Evolutionary conservation across 2,888 invertebrate species (phyloP).

Genomic region (Mesorhabditis sp.): DNA sequence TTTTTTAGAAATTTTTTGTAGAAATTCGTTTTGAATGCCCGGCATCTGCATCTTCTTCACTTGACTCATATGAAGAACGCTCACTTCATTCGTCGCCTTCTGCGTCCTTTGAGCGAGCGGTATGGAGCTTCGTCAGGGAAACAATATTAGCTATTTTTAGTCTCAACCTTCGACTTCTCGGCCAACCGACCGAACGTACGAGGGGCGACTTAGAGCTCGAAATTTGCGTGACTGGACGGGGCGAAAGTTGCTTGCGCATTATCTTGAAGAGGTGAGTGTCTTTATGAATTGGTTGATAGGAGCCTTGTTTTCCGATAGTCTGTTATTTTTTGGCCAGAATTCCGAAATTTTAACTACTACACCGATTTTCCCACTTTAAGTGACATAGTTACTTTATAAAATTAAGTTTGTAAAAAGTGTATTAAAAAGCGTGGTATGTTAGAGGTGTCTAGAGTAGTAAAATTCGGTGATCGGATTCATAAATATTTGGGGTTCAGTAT

Average conservation of each 20-base stretch:
- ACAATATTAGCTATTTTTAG: not conserved
- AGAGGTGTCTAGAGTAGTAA: too few species aligned
- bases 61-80: not conserved
- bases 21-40: conserved; percentile 3
- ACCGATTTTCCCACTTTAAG: too few species aligned
- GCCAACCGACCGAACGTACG: not conserved
- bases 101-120: not conserved
- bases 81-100: not conserved
- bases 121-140: too few species aligned
- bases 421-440: not conserved
- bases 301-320: not conserved
- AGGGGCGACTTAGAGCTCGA: not conserved
- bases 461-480: too few species aligned
- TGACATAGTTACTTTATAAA: not conserved
- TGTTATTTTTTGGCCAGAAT: not conserved
- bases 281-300: not conserved
- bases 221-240: conserved; percentile 3
- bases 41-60: not conserved
- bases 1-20: not conserved
- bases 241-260: conserved; percentile 1
- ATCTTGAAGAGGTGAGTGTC: not conserved
- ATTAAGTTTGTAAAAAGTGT: not conserved
- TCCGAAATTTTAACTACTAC: too few species aligned
- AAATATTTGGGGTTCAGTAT: too few species aligned
- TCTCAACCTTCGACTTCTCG: not conserved